Conservation (phyloP, 2,113 vertebrate genomes). For the Tricholaema leucomelas region DNA sequence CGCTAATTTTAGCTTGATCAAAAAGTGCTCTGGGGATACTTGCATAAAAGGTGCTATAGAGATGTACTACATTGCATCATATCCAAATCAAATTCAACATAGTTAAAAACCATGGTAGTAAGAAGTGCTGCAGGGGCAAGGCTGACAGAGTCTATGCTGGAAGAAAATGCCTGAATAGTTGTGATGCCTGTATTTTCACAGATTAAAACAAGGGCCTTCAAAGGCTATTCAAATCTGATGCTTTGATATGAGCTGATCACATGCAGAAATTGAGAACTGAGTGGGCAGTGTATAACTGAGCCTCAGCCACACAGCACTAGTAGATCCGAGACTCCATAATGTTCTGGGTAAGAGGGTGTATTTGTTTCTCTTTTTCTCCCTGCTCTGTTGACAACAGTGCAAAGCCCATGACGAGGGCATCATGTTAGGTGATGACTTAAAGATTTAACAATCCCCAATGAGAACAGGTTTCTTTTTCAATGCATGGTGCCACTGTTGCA, state of each 20-base stretch:
- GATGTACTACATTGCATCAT: background rate
- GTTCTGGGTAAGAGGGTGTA: background rate
- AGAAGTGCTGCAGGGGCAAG: background rate
- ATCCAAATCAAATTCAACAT: background rate
- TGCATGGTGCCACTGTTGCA: background rate
- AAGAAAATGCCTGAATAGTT: background rate
- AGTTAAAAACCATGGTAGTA: background rate
- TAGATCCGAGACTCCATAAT: background rate
- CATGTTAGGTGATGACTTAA: background rate
- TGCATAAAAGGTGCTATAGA: slow-evolving; percentile 3
- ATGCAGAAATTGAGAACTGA: background rate
- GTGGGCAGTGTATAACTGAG: background rate
- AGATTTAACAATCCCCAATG: slow-evolving; percentile 23
- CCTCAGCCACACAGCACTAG: background rate
- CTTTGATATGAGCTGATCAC: background rate
- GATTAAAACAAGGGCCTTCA: background rate
- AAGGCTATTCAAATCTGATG: background rate
- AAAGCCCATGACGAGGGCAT: background rate
- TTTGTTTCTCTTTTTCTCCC: background rate
- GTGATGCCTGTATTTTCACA: background rate
- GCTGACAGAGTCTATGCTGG: background rate
- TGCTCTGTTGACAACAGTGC: background rate
- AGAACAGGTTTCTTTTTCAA: background rate
- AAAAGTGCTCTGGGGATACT: background rate
- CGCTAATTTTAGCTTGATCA: slow-evolving; percentile 20